Percentiles rank a stretch among this genome's conserved stretches.
Conservation (phyloP, 2,888 invertebrate genomes). For the Monopis laevigella region DNA sequence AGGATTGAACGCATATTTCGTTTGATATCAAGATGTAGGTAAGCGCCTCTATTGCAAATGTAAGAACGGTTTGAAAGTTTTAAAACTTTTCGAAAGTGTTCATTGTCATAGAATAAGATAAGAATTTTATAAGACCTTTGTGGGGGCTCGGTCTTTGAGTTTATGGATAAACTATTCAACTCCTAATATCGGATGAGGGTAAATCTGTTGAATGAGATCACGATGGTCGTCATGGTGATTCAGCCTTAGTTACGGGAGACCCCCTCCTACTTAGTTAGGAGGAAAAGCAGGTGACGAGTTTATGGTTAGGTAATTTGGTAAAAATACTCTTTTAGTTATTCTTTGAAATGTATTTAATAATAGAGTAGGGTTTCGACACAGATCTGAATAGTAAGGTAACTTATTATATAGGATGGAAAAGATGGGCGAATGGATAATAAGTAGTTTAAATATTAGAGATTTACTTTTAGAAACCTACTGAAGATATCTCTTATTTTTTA, state of each 20-base stretch:
- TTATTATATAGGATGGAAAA: too few species aligned
- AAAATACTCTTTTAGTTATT: too few species aligned
- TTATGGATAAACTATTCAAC: constrained; percentile 51
- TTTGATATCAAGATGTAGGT: constrained; percentile 9
- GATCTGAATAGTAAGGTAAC: too few species aligned
- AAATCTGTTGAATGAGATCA: constrained; percentile 48
- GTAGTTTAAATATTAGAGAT: too few species aligned
- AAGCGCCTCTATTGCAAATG: constrained; percentile 16
- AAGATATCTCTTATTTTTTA: too few species aligned
- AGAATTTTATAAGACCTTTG: constrained; percentile 10
- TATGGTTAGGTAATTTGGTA: too few species aligned
- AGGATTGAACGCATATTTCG: constrained; percentile 8
- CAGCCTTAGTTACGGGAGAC: constrained; percentile 30
- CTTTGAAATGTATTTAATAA: too few species aligned
- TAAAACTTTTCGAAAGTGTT: constrained; percentile 5
- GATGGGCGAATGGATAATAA: too few species aligned
- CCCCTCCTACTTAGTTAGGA: too few species aligned
- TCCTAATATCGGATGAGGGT: constrained; percentile 52
- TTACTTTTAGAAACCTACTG: too few species aligned
- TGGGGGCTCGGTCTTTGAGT: constrained; percentile 30
- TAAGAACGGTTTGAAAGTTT: constrained; percentile 8
- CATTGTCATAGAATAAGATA: constrained; percentile 10
- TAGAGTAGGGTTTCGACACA: too few species aligned
- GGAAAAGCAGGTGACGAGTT: too few species aligned
- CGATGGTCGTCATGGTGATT: constrained; percentile 47